These are phyloP conservation scores for Pica pica DNA, from an alignment of 2,113 vertebrate species.

Conservation along the genomic window DNA sequence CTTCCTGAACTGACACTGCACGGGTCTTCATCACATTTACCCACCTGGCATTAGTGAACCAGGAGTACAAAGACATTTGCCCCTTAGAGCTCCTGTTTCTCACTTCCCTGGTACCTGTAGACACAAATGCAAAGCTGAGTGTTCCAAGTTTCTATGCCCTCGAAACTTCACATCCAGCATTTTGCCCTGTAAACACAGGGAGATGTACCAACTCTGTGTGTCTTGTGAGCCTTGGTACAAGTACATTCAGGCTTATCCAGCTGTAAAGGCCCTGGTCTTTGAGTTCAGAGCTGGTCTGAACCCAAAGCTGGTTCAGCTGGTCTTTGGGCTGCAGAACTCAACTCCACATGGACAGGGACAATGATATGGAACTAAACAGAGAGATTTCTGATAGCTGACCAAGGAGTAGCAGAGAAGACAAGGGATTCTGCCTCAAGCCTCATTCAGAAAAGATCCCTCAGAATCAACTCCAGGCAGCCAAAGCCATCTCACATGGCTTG, in stretches of 20 bases:
- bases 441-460: neutral
- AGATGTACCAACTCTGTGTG: neutral
- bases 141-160: neutral
- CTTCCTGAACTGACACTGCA: neutral
- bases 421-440: neutral
- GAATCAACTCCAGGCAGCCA: neutral
- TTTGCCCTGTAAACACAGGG: neutral
- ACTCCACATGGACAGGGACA: rapidly evolving
- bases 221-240: neutral
- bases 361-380: neutral
- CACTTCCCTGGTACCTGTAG: neutral
- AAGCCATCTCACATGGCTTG: rapidly evolving
- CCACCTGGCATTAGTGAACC: neutral
- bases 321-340: neutral
- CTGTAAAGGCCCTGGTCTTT: neutral
- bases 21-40: neutral
- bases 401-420: neutral
- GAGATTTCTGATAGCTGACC: neutral
- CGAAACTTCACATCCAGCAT: neutral
- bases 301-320: neutral
- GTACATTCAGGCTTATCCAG: neutral
- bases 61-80: neutral
- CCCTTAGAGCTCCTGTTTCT: neutral
- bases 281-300: too few species aligned
- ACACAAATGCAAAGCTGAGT: neutral